Evolutionary conservation across 2,797 vertebrate genomes (phyloP), one percentile per base, ranked within the genome.

Genomic region (Acropternis orthonyx): DNA sequence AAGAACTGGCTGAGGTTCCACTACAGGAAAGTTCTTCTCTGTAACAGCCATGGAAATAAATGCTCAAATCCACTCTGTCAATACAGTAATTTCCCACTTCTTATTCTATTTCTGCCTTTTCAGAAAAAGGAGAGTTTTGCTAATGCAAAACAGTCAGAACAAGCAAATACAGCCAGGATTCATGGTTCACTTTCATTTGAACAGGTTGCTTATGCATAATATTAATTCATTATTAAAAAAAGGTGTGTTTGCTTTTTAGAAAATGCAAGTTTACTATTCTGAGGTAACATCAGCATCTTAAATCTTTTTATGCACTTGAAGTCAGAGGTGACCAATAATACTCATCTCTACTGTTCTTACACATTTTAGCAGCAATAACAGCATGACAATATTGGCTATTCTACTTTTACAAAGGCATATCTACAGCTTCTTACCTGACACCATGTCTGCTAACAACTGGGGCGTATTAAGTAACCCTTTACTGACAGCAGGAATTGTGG

Each of bases 361-460:
- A 46, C 3, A 7, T 39, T 82, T 36, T n/a, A 85, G 34, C 12
- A 65, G 21, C 24, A 85, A 5, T 2, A 77, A 19, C 12, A 74
- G 24, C 14, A 61, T 56, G 51, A 44, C 74, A 66, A 30, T 3
- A 1, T 10, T 12, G 81, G 9, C 9, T 56, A 23, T 61, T 39
- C 10, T 23, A 44, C 17, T 68, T 89, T 21, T 10, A 39, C 30
- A 69, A 83, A 81, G 14, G 3, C 2, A 0, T n/a, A 79, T 6
- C 16, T 41, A 39, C 11, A 44, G 54, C 34, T 88, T 81, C 92
- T 98, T 95, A 99, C 99, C 99, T 97, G 99, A 98, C 52, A 98
- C 98, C 27, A 98, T 67, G 59, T 97, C 85, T 79, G 98, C 94
- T 1, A 99, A 96, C 54, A 99, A 80, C 5, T 97, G 84, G 14